Evolutionary conservation across 2,888 invertebrate species (phyloP).

Genomic region (Trilocha varians): DNA sequence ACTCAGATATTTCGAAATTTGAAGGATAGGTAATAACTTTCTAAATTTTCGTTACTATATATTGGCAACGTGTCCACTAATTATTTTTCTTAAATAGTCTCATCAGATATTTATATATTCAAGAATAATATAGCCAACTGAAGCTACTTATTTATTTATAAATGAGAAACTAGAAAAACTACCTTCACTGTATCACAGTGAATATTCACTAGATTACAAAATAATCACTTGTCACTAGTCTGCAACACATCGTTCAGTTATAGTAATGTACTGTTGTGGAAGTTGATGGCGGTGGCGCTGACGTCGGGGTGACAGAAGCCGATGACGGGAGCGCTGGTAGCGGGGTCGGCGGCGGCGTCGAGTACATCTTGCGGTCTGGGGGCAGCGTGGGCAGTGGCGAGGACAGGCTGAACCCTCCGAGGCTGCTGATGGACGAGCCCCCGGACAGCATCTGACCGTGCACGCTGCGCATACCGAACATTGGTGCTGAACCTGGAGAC

Average conservation of each 20-base stretch:
- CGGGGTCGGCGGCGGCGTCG: conserved; percentile 70
- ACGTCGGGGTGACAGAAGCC: conserved; percentile 39
- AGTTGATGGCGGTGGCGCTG: conserved; percentile 51
- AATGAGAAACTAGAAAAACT: too few species aligned
- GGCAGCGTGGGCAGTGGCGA: conserved; percentile 57
- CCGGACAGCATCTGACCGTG: conserved; percentile 60
- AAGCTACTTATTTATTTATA: too few species aligned
- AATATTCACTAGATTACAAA: too few species aligned
- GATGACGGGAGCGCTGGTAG: conserved; percentile 66
- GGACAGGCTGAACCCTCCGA: conserved; percentile 50
- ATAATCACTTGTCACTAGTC: too few species aligned
- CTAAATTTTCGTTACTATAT: too few species aligned
- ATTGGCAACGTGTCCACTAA: too few species aligned
- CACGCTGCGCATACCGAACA: conserved; percentile 58
- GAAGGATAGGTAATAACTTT: too few species aligned
- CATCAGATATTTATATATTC: too few species aligned
- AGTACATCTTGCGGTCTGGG: conserved; percentile 74
- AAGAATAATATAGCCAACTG: too few species aligned
- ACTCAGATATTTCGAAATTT: too few species aligned
- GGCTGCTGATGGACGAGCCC: conserved; percentile 39
- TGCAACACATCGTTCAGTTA: conserved; percentile 16
- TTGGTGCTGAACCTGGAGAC: conserved; percentile 42
- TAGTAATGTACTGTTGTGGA: conserved; percentile 53
- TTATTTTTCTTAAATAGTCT: too few species aligned
- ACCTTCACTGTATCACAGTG: too few species aligned